Evolutionary conservation across 2,113 vertebrate genomes (phyloP), one percentile per base, ranked within the genome.

Genomic region (Aix galericulata): DNA sequence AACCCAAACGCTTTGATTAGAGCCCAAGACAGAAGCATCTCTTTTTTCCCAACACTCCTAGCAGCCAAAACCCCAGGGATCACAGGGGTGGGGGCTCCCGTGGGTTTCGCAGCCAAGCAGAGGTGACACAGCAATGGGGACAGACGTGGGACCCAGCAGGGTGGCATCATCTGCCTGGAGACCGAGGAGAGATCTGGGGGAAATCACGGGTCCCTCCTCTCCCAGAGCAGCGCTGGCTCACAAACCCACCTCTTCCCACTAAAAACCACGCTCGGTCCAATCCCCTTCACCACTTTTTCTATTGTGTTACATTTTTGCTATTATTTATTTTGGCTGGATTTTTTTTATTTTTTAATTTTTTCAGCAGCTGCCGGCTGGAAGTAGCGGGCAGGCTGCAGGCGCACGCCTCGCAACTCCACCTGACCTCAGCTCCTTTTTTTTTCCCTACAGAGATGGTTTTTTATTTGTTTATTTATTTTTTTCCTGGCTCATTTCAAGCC

Each of bases 401-500:
- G 85, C 56, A 53, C 3, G 1, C 79, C 74, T 26, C 42, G 0
- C 18, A 14, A 4, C 75, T 80, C 77, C 78, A 84, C 60, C 86
- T 29, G 18, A 85, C 68, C 63, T 77, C 68, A 13, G 13, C 2
- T 40, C 50, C 76, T 6, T 44, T 56, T 53, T 89, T 21, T 36
- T 14, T 16, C 62, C n/a, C 63, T 62, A 55, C 72, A 62, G 38
- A 86, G 56, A 68, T 2, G 22, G 72, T 25, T 67, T 71, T 85
- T 59, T 60, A 21, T 21, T 48, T 48, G 18, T 48, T 48, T 48
- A 46, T 48, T 46, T 46, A 18, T 46, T 46, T 46, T 72, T 55
- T 77, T 4, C 64, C 79, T 17, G 60, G 82, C 64, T 93, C 82
- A n/a, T 94, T 90, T 90, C 96, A 93, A 94, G 95, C 68, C 76